Evolutionary conservation across 2,113 vertebrate species (phyloP).

Genomic region (Panurus biarmicus): DNA sequence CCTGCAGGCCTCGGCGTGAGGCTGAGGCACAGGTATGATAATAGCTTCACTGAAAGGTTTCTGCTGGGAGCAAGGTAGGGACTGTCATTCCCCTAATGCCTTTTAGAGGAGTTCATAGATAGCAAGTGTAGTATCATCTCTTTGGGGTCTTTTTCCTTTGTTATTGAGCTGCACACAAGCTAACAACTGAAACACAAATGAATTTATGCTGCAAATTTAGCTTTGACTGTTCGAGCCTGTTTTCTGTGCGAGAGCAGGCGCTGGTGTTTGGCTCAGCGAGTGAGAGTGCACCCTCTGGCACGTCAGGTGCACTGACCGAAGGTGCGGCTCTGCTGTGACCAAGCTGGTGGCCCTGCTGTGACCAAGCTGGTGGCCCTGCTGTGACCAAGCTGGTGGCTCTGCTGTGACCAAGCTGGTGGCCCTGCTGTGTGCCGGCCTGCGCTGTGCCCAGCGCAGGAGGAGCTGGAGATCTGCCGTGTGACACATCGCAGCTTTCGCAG

Average conservation of each 20-base stretch:
- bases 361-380: too few species aligned
- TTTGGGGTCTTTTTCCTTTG: background rate
- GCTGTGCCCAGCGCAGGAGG: fast-evolving
- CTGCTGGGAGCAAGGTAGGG: background rate
- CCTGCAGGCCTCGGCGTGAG: background rate
- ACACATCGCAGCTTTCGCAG: fast-evolving
- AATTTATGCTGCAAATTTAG: background rate
- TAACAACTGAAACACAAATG: background rate
- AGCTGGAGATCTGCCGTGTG: background rate
- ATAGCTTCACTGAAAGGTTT: background rate
- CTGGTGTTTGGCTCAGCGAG: fast-evolving
- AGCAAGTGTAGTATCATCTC: background rate
- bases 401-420: background rate
- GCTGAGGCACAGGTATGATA: background rate
- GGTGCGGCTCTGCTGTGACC: background rate
- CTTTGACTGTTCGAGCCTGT: background rate
- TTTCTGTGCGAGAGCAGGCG: background rate
- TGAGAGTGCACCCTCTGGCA: background rate
- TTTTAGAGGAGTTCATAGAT: background rate
- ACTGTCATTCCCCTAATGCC: background rate
- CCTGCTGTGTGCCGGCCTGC: background rate
- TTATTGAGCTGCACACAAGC: background rate
- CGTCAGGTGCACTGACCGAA: background rate
- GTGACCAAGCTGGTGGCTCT: too few species aligned
- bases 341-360: too few species aligned